Conservation (phyloP, 2,888 invertebrate genomes). For the Globia sparganii region DNA sequence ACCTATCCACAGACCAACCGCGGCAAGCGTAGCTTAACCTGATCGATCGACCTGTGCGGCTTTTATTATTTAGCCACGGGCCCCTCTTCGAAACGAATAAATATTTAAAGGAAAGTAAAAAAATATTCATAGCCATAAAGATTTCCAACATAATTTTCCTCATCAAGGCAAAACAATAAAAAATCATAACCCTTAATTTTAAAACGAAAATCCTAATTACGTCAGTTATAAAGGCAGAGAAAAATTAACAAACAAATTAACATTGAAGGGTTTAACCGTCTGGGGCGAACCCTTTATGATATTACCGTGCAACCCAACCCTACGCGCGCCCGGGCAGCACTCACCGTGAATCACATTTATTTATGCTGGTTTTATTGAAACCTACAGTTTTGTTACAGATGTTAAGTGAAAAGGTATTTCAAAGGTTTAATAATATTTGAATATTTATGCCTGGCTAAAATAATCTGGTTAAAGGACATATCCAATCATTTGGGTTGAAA, state of each 20-base stretch:
- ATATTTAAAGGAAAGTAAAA: background rate
- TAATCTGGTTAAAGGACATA: background rate
- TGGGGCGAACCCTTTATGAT: slow-evolving; percentile 83
- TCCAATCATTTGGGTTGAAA: background rate
- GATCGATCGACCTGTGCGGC: no score
- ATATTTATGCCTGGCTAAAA: background rate
- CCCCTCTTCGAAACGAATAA: background rate
- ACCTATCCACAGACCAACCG: no score
- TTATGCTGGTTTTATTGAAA: slow-evolving; percentile 62
- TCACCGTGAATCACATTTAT: slow-evolving; percentile 73
- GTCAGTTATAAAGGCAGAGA: slow-evolving; percentile 73
- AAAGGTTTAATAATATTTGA: background rate
- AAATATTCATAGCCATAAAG: slow-evolving; percentile 2
- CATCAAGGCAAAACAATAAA: slow-evolving; percentile 57
- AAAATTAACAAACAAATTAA: slow-evolving; percentile 87
- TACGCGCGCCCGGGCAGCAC: slow-evolving; percentile 67
- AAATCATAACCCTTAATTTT: slow-evolving; percentile 70
- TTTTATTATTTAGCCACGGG: no score
- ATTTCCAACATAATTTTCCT: slow-evolving; percentile 35
- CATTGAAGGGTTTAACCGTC: slow-evolving; percentile 83
- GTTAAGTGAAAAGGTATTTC: slow-evolving; percentile 15
- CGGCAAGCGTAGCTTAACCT: no score
- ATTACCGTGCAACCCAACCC: slow-evolving; percentile 84
- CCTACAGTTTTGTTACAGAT: slow-evolving; percentile 32
- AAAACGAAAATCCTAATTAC: slow-evolving; percentile 72